Evolutionary conservation across 2,888 invertebrate species (phyloP).

Genomic region (Formica aserva): DNA sequence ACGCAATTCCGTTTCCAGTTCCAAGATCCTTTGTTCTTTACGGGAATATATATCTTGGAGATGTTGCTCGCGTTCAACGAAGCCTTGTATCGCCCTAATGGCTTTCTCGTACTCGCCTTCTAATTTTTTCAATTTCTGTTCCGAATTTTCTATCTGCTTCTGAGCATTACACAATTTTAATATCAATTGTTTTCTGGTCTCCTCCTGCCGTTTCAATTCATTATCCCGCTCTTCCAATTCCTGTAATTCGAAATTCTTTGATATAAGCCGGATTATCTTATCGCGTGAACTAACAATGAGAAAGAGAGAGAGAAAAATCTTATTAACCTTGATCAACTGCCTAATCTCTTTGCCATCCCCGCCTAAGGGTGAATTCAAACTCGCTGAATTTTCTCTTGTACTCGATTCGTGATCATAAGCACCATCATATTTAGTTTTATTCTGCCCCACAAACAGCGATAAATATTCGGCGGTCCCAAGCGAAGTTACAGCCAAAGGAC

Average conservation of each 20-base stretch:
- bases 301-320: neutral
- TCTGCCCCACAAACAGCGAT: slow-evolving; percentile 73
- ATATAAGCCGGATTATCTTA: slow-evolving; percentile 9
- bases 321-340: slow-evolving; percentile 77
- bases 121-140: slow-evolving; percentile 85
- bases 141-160: slow-evolving; percentile 75
- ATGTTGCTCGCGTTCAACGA: slow-evolving; percentile 87
- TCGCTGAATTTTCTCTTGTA: slow-evolving; percentile 70
- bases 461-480: slow-evolving; percentile 71
- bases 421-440: slow-evolving; percentile 71
- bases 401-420: slow-evolving; percentile 77
- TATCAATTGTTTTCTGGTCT: slow-evolving; percentile 81
- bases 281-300: neutral
- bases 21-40: slow-evolving; percentile 80
- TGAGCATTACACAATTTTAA: slow-evolving; percentile 80
- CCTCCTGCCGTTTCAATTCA: slow-evolving; percentile 79
- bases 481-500: slow-evolving; percentile 76
- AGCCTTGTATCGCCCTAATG: slow-evolving; percentile 88
- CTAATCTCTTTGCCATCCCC: slow-evolving; percentile 68
- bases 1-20: slow-evolving; percentile 77
- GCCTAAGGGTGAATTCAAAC: slow-evolving; percentile 55
- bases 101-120: slow-evolving; percentile 87
- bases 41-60: slow-evolving; percentile 85
- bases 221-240: slow-evolving; percentile 80
- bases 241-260: slow-evolving; percentile 65